Evolutionary conservation across 2,797 vertebrate genomes (phyloP).

Genomic region (Rhyacichthys aspro): DNA sequence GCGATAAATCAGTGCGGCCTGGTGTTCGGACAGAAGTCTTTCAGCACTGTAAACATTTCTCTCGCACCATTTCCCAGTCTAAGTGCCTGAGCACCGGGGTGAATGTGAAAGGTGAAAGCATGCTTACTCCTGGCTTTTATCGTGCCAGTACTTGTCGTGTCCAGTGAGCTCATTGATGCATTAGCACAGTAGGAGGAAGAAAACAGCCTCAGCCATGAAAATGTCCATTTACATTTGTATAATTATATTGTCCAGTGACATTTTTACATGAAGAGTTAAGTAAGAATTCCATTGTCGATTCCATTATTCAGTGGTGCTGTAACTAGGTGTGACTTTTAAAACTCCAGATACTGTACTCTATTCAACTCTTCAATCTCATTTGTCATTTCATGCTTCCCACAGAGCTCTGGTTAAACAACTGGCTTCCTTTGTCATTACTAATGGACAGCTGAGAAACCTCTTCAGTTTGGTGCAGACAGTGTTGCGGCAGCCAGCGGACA

Average conservation of each 20-base stretch:
- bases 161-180: slow-evolving; percentile 54
- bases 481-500: slow-evolving; percentile 14
- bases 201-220: background rate
- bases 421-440: slow-evolving; percentile 59
- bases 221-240: background rate
- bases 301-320: background rate
- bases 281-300: no score
- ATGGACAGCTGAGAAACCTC: slow-evolving; percentile 68
- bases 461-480: slow-evolving; percentile 16
- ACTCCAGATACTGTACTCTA: slow-evolving; percentile 13
- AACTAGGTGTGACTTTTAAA: slow-evolving; percentile 17
- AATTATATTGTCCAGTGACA: background rate
- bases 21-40: slow-evolving; percentile 47
- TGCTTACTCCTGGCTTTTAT: slow-evolving; percentile 54
- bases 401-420: slow-evolving; percentile 54
- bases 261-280: background rate
- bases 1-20: slow-evolving; percentile 53
- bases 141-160: slow-evolving; percentile 45
- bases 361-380: slow-evolving; percentile 12
- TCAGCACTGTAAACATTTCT: slow-evolving; percentile 66
- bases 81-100: slow-evolving; percentile 41
- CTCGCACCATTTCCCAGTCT: slow-evolving; percentile 55
- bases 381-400: slow-evolving; percentile 40
- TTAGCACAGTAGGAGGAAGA: slow-evolving; percentile 9
- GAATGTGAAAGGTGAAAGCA: slow-evolving; percentile 55